Evolutionary conservation across 2,113 vertebrate genomes (phyloP).

Genomic region (Ariopsis seemanni): DNA sequence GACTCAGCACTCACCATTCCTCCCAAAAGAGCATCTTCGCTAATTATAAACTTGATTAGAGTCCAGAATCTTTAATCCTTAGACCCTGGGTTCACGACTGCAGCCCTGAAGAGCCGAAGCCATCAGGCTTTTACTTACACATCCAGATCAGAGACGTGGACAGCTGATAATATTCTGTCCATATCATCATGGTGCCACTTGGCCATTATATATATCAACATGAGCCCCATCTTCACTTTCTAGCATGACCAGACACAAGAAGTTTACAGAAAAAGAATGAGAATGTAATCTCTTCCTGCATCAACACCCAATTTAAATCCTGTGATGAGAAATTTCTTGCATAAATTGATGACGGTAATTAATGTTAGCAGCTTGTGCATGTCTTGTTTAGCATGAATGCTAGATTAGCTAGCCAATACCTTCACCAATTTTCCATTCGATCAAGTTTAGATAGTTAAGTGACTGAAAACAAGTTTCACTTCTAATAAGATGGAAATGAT

Average conservation of each 20-base stretch:
- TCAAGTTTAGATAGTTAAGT: no score
- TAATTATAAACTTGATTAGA: conserved; percentile 18
- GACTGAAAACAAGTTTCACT: no score
- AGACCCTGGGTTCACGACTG: background rate
- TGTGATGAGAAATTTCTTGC: background rate
- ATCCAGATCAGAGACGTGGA: background rate
- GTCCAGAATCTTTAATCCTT: background rate
- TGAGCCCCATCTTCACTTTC: background rate
- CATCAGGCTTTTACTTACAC: background rate
- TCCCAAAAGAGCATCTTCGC: background rate
- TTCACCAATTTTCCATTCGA: no score
- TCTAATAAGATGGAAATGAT: no score
- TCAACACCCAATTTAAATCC: background rate
- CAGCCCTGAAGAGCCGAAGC: background rate
- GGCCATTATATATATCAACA: background rate
- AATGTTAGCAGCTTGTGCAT: background rate
- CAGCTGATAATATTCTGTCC: background rate
- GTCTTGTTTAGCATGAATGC: no score
- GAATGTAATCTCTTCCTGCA: background rate
- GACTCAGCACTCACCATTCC: background rate
- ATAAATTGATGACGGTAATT: background rate
- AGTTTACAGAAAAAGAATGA: background rate
- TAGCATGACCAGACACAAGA: background rate
- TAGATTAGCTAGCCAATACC: no score
- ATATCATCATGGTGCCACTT: background rate